Conservation (phyloP, 1,140 invertebrate genomes). For the Monomorium pharaonis region DNA sequence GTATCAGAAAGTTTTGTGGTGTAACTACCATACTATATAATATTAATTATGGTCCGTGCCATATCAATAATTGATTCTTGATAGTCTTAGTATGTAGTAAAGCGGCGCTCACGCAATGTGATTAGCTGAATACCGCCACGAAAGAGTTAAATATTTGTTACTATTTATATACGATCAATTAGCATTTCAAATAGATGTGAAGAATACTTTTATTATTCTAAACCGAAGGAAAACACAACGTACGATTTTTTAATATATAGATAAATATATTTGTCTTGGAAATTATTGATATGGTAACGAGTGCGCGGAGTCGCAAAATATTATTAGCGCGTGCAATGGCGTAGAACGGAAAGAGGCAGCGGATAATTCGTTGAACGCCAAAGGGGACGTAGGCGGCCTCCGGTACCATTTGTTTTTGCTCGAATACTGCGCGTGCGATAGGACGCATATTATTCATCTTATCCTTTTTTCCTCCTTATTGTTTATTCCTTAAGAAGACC, state of each 20-base stretch:
- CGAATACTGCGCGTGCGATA: slow-evolving; percentile 62
- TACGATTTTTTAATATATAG: background rate
- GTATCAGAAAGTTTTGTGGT: background rate
- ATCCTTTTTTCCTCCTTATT: slow-evolving; percentile 61
- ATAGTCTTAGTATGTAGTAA: background rate
- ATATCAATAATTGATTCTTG: background rate
- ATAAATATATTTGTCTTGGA: slow-evolving; percentile 13
- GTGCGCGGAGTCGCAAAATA: slow-evolving; percentile 63
- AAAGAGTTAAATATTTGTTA: background rate
- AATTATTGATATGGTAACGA: slow-evolving; percentile 66
- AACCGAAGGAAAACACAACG: too few relatives aligned
- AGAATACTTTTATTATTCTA: background rate
- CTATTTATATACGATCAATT: background rate
- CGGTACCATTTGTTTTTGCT: slow-evolving; percentile 72
- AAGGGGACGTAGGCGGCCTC: slow-evolving; percentile 70
- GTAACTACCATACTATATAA: background rate
- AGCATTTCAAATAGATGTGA: background rate
- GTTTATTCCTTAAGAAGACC: slow-evolving; percentile 48
- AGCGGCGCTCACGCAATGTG: background rate
- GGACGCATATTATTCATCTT: slow-evolving; percentile 73
- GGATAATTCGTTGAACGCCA: slow-evolving; percentile 72
- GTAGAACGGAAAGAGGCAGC: slow-evolving; percentile 67
- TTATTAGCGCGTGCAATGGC: slow-evolving; percentile 71
- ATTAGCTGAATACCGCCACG: background rate
- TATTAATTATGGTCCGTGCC: background rate